A percentile compares a stretch with the other conserved stretches of the same genome.
phyloP scores from a whole-genome alignment of 1,140 invertebrate genomes.

The Ylistrum balloti region DNA sequence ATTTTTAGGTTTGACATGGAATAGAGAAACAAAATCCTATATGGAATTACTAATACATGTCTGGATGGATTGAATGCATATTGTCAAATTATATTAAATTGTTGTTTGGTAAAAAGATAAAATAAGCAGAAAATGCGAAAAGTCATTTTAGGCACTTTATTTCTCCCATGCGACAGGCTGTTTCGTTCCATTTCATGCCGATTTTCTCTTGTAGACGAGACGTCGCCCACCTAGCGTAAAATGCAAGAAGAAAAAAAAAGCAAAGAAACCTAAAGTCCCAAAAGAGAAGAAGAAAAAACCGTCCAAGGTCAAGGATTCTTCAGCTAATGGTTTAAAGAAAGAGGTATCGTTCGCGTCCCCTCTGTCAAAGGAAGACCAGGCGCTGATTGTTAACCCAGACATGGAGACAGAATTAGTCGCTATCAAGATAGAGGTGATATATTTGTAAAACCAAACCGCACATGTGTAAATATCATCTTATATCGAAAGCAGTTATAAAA shows the following conservation, averaged over 20 bases:
- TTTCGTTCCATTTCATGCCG: too few relatives aligned
- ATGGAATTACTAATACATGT: too few relatives aligned
- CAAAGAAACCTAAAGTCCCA: conserved; percentile 50
- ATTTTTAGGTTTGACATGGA: too few relatives aligned
- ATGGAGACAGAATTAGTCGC: conserved; percentile 65
- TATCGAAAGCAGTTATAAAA: too few relatives aligned
- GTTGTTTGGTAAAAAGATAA: too few relatives aligned
- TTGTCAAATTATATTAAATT: too few relatives aligned
- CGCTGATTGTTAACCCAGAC: conserved; percentile 70
- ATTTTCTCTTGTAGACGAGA: conserved; percentile 36
- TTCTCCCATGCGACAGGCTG: too few relatives aligned
- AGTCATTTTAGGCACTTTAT: too few relatives aligned
- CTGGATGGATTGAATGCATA: too few relatives aligned
- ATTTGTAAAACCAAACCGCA: not conserved
- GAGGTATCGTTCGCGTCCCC: conserved; percentile 73
- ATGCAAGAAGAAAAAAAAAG: conserved; percentile 63
- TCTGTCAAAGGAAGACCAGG: conserved; percentile 71
- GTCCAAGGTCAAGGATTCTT: conserved; percentile 61
- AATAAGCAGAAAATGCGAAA: too few relatives aligned
- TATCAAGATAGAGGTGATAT: conserved; percentile 69
- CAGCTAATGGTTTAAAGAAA: conserved; percentile 65
- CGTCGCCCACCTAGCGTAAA: conserved; percentile 29
- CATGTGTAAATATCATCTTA: not conserved
- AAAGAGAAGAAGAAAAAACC: conserved; percentile 63
- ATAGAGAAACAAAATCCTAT: too few relatives aligned